Conservation (phyloP, 1,140 invertebrate genomes). For the Nasonia giraulti region DNA sequence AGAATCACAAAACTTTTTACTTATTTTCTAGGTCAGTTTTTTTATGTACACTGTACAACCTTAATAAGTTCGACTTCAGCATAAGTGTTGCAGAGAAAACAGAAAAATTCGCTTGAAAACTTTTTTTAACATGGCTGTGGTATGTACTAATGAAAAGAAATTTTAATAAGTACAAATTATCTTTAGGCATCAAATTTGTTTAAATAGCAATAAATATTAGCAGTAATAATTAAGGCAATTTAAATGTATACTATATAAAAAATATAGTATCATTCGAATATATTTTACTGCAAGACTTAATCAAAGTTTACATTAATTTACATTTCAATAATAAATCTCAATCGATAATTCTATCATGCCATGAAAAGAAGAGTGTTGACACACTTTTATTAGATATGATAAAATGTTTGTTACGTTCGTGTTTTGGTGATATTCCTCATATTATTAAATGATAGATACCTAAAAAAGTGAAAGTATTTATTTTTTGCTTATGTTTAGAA, state of each 20-base stretch:
- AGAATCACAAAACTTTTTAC: constrained; percentile 27
- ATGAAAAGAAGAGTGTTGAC: too few relatives aligned
- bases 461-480: not conserved
- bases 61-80: not conserved
- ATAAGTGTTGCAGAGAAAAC: not conserved
- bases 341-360: too few relatives aligned
- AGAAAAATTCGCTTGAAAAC: too few relatives aligned
- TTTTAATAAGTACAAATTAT: not conserved
- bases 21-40: constrained; percentile 14
- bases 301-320: too few relatives aligned
- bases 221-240: constrained; percentile 22
- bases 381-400: too few relatives aligned
- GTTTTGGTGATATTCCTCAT: too few relatives aligned
- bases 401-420: too few relatives aligned
- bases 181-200: not conserved
- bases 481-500: not conserved
- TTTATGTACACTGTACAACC: constrained; percentile 42
- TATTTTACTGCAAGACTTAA: constrained; percentile 13
- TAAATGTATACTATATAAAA: constrained; percentile 11
- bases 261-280: constrained; percentile 25
- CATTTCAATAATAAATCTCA: too few relatives aligned
- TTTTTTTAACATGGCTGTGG: not conserved
- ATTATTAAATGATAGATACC: too few relatives aligned
- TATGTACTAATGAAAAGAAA: not conserved
- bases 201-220: constrained; percentile 48